Evolutionary conservation across 2,113 vertebrate species (phyloP), one percentile per base, ranked within the genome.

Genomic region (Psophia crepitans): DNA sequence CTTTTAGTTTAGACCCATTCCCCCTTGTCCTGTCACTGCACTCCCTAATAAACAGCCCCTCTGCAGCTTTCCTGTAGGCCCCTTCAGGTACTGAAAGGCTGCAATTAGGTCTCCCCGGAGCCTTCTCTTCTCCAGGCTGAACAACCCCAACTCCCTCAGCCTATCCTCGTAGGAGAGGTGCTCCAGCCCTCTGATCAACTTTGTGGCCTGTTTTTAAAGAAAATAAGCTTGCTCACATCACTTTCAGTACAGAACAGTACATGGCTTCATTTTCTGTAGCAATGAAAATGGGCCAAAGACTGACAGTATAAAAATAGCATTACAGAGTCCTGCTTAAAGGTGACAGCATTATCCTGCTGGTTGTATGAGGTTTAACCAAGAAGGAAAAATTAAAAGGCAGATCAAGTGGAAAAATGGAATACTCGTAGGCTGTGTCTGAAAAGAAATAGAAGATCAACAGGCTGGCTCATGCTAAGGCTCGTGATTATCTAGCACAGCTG

Each of bases 401-500:
- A 79, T 73, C 23, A 20, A 60, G 37, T 46, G 79, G 39, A 73
- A 90, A 79, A 93, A 60, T 8, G 0, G 68, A 88, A 63, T 56
- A 53, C 53, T 87, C 23, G 5, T 2, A 84, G 63, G 33, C 79
- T 5, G 0, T 49, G n/a, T 78, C 66, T 96, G 63, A 48, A 85
- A 89, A 74, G 78, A 74, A 91, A 58, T 73, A 9, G 0, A 69
- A 74, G 66, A 93, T 89, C 94, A 97, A 85, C 90, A 96, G 77
- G 87, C 89, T 96, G 57, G 46, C 60, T 96, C 43, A 22, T 90
- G 80, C 74, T 89, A 84, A 85, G 58, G 78, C 84, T 87, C 87
- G 37, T 96, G 93, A 93, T 96, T 96, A 87, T 95, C 77, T 76
- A 65, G 78, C 84, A 85, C 95, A 97, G 81, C 87, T 95, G 91